Base-by-base conservation (phyloP, 1,140 invertebrate genomes). In the Octopus sinensis region DNA sequence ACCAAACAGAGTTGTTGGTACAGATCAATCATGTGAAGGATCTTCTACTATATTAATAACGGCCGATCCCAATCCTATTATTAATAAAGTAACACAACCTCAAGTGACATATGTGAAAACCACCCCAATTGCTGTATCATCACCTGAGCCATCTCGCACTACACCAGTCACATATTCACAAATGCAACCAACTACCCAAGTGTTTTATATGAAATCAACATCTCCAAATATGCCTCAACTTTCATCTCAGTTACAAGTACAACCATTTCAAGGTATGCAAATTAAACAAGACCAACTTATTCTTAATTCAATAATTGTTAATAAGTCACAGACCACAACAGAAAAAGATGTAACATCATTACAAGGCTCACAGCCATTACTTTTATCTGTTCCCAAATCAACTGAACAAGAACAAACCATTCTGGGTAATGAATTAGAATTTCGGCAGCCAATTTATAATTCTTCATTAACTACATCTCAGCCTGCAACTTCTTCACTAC, bases 261-360 rank as follows among this genome's bases (percentile, higher is more conserved):
- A 73, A 17, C 13, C 68, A 13, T 73, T 73, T 6, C 68, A 73
- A 73, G 68, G 68, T 13, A 73, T 73, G 68, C 68, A 73, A 23
- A 73, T 73, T 17, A 73, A 73, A 73, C 68, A 73, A 73, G 68
- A 73, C 68, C 68, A 73, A 23, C 68, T 73, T 73, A 73, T 73
- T 73, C 13, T 73, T 6, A 73, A 73, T 73, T 73, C 68, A 10
- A 13, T 73, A n/a, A 73, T 73, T 73, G 68, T 73, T 73, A 6
- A 73, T 13, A 73, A 73, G 30, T 73, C 68, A 73, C 68, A 73
- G 68, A 73, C 68, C 6, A 4, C 68, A 73, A n/a, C 68, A 6
- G 68, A 73, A 4, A 73, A 73, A 73, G 5, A 23, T 23, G 30
- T 73, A 6, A 23, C 30, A n/a, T 73, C 68, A 6, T 10, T 73